Evolutionary conservation across 2,113 vertebrate species (phyloP).

Genomic region (Uria aalge): DNA sequence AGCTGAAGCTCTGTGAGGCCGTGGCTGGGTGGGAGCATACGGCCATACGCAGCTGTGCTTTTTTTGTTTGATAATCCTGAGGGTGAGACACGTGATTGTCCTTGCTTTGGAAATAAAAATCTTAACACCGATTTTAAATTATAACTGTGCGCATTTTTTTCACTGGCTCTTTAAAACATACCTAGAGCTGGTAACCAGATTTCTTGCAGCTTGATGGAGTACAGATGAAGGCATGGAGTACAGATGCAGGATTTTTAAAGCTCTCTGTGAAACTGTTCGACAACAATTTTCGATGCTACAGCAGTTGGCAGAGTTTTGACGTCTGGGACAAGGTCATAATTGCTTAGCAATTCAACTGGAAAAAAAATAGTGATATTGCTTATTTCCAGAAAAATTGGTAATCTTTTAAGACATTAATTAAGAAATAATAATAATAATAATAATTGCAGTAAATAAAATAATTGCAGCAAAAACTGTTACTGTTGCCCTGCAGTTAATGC

Average conservation of each 20-base stretch:
- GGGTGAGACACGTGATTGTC: neutral
- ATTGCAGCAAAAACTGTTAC: neutral
- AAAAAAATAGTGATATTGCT: neutral
- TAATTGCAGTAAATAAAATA: neutral
- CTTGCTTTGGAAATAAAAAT: neutral
- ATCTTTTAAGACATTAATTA: neutral
- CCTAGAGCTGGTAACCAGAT: neutral
- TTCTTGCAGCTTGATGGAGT: neutral
- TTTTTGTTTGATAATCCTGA: neutral
- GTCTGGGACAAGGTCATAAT: neutral
- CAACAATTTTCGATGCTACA: neutral
- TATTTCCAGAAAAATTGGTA: neutral
- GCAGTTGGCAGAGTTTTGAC: neutral
- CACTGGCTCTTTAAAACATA: neutral
- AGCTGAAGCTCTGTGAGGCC: neutral
- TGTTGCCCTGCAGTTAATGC: neutral
- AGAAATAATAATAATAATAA: neutral
- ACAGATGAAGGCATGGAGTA: neutral
- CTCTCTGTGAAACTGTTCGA: neutral
- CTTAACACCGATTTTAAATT: neutral
- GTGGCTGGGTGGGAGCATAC: neutral
- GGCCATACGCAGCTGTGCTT: neutral
- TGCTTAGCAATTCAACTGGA: neutral
- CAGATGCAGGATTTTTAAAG: neutral
- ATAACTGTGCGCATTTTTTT: neutral